Evolutionary conservation across 2,113 vertebrate genomes (phyloP), one percentile per base, ranked within the genome.

Genomic region (Daboia siamensis): DNA sequence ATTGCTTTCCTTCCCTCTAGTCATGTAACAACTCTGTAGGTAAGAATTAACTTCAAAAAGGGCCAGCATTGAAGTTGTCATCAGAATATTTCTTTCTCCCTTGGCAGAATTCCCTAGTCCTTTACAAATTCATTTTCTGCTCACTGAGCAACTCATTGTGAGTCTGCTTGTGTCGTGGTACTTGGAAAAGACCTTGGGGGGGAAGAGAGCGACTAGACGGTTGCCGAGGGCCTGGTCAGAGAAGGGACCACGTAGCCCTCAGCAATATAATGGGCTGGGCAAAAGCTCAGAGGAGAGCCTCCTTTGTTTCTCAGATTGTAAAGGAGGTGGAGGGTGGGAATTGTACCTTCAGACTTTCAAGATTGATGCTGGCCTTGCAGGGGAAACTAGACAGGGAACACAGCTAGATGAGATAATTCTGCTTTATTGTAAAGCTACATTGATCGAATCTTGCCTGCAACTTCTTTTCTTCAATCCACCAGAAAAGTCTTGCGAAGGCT

Each of bases 61-160:
- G 24, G n/a, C 26, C 7, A 26, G 57, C 88, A 5, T 2, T 26
- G 64, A 20, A 80, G 17, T 17, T 61, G 1, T 64, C 74, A 54
- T 12, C 9, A 80, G 61, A 87, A 61, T 6, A 54, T 80, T 93
- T 89, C 86, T 55, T 29, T 9, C 29, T 21, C 69, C 15, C 48
- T 52, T 39, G 46, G 46, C 26, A 51, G 74, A 80, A 85, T 56
- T 29, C 56, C 90, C 90, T 15, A 1, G 69, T 0, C 8, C n/a
- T 89, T 90, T 87, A 87, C 80, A 92, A 80, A 93, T 94, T 95
- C 85, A 51, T 86, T 86, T 90, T 59, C 20, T 90, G 26, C 90
- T 88, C 61, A n/a, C 57, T 61, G 33, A 93, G 89, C 87, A 55
- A 56, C 93, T 95, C 29, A 0, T 56, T 85, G 57, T 2, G n/a